Base-by-base conservation (phyloP, 1,140 invertebrate genomes). In the Bathynomus jamesi region DNA sequence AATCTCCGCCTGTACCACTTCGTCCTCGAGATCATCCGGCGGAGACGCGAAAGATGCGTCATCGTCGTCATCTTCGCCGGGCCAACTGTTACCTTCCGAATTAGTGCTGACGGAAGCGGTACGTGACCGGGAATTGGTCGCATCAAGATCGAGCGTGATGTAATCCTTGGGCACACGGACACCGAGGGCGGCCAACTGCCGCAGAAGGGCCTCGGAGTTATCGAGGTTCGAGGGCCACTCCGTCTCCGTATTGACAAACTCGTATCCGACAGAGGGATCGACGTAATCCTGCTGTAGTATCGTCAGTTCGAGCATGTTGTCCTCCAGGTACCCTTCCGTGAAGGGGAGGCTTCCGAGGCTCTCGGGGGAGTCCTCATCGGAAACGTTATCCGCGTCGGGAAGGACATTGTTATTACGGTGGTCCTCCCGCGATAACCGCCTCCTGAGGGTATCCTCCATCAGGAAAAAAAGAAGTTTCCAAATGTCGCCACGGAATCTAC, bases 1-100 rank as follows among this genome's bases (percentile, higher is more conserved):
- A 61, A 76, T 73, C 28, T 76, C 69, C 0, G 75, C 75, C 66
- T 76, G 70, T 3, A 67, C 75, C 21, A 76, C 75, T 40, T 76
- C 75, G 2, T 71, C 27, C 10, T 76, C 75, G 13, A 65, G 25
- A 1, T 62, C 30, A 21, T 72, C 71, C 5, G 40, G 13, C 13
- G 13, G 21, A 21, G 40, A 53, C 40, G 40, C 13, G 1, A 53
- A 53, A 53, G 40, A 53, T 1, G 40, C 2, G 21, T 53, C 13
- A 53, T 11, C 21, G 21, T 53, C 40, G 2, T 53, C 40, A 1
- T 53, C 40, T 53, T 76, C 74, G 4, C 31, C 25, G n/a, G n/a
- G n/a, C 13, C 66, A 32, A 29, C 65, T 69, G 29, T 63, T 61
- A 17, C 32, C 53, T 13, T 73, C 72, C 3, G 69, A 70, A 10